These are phyloP conservation scores for Spodoptera littoralis DNA, from an alignment of 2,888 invertebrate species.

Conservation along the genomic window DNA sequence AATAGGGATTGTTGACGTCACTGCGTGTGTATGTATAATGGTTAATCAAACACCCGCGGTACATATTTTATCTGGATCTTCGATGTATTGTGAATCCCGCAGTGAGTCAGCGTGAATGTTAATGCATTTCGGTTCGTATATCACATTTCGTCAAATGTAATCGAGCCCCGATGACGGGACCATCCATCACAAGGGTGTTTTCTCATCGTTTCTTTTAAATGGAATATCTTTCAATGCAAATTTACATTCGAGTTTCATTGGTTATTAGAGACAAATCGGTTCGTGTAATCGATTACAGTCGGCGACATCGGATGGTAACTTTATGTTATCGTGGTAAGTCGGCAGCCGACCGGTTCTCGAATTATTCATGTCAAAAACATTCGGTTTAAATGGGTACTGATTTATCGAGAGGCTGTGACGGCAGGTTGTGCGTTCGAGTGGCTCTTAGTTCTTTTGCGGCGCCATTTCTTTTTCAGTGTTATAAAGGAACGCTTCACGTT, in stretches of 20 bases:
- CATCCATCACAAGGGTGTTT: constrained; percentile 81
- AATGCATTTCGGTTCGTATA: constrained; percentile 82
- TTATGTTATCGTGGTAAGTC: constrained; percentile 47
- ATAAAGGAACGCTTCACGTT: constrained; percentile 66
- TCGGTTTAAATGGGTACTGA: constrained; percentile 58
- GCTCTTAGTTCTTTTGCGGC: constrained; percentile 47
- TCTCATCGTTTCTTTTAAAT: constrained; percentile 74
- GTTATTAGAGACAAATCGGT: constrained; percentile 51
- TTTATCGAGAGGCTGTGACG: constrained; percentile 49
- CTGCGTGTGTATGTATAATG: constrained; percentile 45
- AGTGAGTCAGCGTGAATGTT: constrained; percentile 82
- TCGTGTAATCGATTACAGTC: constrained; percentile 53
- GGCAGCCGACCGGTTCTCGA: constrained; percentile 39
- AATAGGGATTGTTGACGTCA: constrained; percentile 54
- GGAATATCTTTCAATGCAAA: constrained; percentile 79
- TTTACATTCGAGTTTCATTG: constrained; percentile 66
- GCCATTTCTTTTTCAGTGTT: constrained; percentile 47
- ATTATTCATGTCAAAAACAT: constrained; percentile 63
- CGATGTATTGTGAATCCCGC: constrained; percentile 58
- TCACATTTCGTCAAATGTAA: constrained; percentile 83
- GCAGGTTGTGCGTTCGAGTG: constrained; percentile 43
- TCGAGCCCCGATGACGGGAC: constrained; percentile 68
- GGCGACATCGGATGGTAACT: constrained; percentile 48
- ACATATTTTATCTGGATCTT: constrained; percentile 65
- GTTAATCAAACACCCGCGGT: constrained; percentile 59